Evolutionary conservation across 2,797 vertebrate species (phyloP).

Genomic region (Synaphobranchus kaupii): DNA sequence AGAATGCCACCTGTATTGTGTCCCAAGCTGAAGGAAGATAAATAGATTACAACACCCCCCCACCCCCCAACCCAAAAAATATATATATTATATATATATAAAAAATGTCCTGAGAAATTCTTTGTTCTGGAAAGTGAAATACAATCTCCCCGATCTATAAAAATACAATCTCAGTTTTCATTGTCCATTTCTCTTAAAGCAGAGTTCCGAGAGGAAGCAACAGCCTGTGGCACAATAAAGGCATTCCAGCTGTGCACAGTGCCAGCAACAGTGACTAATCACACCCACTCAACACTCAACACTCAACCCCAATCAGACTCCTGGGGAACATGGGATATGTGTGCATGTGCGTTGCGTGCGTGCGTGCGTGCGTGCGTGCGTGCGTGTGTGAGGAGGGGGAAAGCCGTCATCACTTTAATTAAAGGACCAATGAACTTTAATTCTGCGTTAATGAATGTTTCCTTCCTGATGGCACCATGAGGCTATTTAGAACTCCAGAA

Average conservation of each 20-base stretch:
- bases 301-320: conserved; percentile 65
- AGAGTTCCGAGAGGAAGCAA: conserved; percentile 38
- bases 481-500: background rate
- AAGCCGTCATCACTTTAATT: conserved; percentile 63
- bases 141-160: conserved; percentile 22
- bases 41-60: background rate
- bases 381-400: no score
- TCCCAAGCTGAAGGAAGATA: background rate
- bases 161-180: conserved; percentile 11
- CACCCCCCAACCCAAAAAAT: background rate
- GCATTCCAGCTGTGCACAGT: conserved; percentile 38
- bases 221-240: conserved; percentile 41
- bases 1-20: conserved; percentile 6
- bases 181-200: conserved; percentile 2
- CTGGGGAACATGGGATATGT: conserved; percentile 55
- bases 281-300: conserved; percentile 61
- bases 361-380: background rate
- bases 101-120: conserved; percentile 5
- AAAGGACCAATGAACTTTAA: conserved; percentile 75
- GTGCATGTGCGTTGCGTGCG: conserved; percentile 48
- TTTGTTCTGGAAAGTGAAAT: conserved; percentile 23
- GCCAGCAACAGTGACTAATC: conserved; percentile 64
- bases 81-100: background rate
- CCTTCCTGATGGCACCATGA: no score
- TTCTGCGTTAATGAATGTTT: conserved; percentile 73